A percentile compares a stretch with the other conserved stretches of the same genome.
Evolutionary conservation across 2,113 vertebrate genomes (phyloP).

Genomic region (Cheilinus undulatus): DNA sequence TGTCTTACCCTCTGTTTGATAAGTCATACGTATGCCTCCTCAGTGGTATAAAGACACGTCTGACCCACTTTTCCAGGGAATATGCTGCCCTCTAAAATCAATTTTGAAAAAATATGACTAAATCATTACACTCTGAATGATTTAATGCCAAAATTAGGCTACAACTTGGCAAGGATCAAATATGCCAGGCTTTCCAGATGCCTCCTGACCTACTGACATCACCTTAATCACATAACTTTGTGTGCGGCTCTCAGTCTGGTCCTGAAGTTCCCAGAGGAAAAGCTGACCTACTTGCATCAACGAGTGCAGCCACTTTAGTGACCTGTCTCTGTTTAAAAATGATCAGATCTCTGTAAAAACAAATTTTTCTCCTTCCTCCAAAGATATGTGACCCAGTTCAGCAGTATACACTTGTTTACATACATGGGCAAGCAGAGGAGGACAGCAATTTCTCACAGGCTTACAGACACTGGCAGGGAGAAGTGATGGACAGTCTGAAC

Average conservation of each 20-base stretch:
- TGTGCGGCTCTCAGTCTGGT: too few relatives aligned
- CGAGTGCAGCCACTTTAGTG: neutral
- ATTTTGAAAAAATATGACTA: too few relatives aligned
- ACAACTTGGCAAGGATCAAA: neutral
- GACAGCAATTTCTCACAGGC: conserved; percentile 2
- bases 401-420: neutral
- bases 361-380: neutral
- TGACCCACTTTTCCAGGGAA: too few relatives aligned
- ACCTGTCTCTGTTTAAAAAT: neutral
- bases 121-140: neutral
- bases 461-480: neutral
- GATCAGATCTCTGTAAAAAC: conserved; percentile 15
- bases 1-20: too few relatives aligned
- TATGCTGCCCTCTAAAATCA: too few relatives aligned
- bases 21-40: too few relatives aligned
- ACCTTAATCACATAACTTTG: neutral
- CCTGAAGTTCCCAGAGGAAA: neutral
- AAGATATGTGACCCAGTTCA: conserved; percentile 1
- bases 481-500: neutral
- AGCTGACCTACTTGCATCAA: conserved; percentile 6
- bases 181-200: neutral
- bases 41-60: too few relatives aligned
- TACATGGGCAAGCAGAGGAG: conserved; percentile 1
- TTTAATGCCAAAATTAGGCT: neutral
- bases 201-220: neutral